These are phyloP conservation scores for Takifugu bimaculatus DNA, from an alignment of 2,113 vertebrate genomes.

Conservation along the genomic window DNA sequence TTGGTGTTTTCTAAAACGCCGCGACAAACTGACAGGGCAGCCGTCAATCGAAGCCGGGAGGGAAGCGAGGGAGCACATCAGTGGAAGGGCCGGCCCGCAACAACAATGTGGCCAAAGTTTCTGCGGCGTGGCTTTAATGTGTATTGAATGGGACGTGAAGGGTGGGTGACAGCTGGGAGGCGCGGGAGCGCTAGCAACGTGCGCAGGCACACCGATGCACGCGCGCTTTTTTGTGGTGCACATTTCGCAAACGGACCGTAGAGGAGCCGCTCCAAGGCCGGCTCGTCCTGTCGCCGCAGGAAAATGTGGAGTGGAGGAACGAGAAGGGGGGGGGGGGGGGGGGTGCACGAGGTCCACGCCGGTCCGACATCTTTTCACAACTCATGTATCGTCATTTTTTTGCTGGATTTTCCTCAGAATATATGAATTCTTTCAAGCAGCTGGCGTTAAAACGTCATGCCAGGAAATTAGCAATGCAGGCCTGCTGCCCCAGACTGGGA, in stretches of 20 bases:
- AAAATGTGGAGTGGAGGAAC: neutral
- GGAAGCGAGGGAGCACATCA: conserved; percentile 56
- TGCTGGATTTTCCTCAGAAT: conserved; percentile 15
- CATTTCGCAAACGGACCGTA: conserved; percentile 48
- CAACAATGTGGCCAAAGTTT: conserved; percentile 73
- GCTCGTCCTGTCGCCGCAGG: neutral
- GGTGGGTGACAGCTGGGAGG: conserved; percentile 62
- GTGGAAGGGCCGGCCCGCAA: conserved; percentile 55
- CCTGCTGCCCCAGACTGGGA: conserved; percentile 36
- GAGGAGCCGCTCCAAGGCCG: conserved; percentile 38
- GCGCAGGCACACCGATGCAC: conserved; percentile 9
- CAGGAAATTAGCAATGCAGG: conserved; percentile 42
- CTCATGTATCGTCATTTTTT: neutral
- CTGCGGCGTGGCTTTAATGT: conserved; percentile 60
- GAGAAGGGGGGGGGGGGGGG: neutral
- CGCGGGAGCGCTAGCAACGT: conserved; percentile 24
- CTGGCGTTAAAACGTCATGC: too few relatives aligned
- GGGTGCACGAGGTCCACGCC: neutral
- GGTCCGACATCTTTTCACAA: neutral
- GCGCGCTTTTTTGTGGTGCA: conserved; percentile 9
- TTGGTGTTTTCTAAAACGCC: conserved; percentile 74
- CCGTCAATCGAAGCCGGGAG: conserved; percentile 66
- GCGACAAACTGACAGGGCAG: conserved; percentile 74
- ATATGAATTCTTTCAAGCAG: conserved; percentile 16
- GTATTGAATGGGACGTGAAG: conserved; percentile 58